phyloP scores from a whole-genome alignment of 2,888 invertebrate genomes.

The Parasteatoda lunata region DNA sequence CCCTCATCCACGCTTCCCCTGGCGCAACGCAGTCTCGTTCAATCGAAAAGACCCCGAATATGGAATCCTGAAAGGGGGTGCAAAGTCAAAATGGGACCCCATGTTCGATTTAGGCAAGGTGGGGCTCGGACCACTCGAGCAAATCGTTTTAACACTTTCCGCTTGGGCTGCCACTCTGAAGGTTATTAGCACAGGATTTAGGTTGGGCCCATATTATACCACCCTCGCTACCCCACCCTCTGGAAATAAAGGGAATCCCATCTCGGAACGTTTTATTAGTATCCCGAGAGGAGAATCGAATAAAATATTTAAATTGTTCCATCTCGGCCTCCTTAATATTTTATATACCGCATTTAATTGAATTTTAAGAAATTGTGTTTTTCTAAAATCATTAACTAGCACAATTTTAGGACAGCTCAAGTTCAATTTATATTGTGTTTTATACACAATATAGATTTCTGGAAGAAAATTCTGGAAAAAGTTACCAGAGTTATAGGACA shows the following conservation, averaged over 20 bases:
- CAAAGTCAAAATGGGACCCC: neutral
- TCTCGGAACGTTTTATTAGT: too few species aligned
- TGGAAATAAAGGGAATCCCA: neutral
- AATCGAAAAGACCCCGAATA: neutral
- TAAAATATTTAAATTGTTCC: too few species aligned
- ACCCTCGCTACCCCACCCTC: neutral
- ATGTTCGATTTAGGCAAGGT: neutral
- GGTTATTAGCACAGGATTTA: slow-evolving; percentile 5
- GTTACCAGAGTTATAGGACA: too few species aligned
- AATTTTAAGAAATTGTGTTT: too few species aligned
- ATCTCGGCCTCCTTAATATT: too few species aligned
- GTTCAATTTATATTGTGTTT: too few species aligned
- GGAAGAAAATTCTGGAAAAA: too few species aligned
- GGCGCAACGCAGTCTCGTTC: neutral
- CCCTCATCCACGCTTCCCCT: neutral
- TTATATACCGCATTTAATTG: too few species aligned
- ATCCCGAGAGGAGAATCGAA: too few species aligned
- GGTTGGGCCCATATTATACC: neutral
- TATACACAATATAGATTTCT: too few species aligned
- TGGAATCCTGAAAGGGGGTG: neutral
- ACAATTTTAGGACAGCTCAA: too few species aligned
- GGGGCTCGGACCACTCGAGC: slow-evolving; percentile 46
- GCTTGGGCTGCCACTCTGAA: slow-evolving; percentile 20
- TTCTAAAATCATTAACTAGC: too few species aligned
- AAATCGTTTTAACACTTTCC: slow-evolving; percentile 48